Conservation (phyloP, 23 tunicate genomes). For the Trididemnum miniatum region DNA sequence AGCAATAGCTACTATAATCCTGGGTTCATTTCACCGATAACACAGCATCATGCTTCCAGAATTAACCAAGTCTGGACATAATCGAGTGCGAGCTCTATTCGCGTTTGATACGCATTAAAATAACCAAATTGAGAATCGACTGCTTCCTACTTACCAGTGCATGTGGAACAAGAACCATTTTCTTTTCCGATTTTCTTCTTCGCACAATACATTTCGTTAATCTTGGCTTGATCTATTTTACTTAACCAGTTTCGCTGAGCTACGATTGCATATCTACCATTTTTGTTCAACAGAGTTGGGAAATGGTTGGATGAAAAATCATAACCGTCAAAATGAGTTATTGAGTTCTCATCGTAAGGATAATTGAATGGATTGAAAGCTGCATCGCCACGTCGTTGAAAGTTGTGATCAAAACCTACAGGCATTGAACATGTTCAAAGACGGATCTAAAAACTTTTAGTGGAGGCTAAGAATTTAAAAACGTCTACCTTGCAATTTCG, state of each 20-base stretch:
- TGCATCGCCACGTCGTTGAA: conserved; percentile 13
- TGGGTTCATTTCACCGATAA: no score
- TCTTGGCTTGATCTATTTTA: not conserved
- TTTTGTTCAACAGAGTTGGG: conserved; percentile 4
- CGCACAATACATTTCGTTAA: not conserved
- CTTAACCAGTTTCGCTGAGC: conserved; percentile 19
- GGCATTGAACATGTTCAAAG: no score
- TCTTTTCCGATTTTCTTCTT: not conserved
- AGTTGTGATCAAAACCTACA: not conserved
- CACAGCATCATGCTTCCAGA: no score
- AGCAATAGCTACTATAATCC: no score
- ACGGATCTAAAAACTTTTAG: no score
- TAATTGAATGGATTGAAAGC: not conserved
- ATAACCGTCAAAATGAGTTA: conserved; percentile 16
- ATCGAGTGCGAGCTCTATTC: no score
- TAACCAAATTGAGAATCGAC: no score
- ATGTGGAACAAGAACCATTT: not conserved
- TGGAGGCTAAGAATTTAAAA: no score
- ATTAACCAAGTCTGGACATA: no score
- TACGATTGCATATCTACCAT: not conserved
- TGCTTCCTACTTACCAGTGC: not conserved
- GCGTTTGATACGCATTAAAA: no score
- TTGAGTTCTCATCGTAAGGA: conserved; percentile 19
- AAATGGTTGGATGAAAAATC: conserved; percentile 23
- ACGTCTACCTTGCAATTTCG: no score